A percentile compares a stretch with the other conserved stretches of the same genome.
phyloP scores from a whole-genome alignment of 2,797 vertebrate species.

The Myiotriccus ornatus region DNA sequence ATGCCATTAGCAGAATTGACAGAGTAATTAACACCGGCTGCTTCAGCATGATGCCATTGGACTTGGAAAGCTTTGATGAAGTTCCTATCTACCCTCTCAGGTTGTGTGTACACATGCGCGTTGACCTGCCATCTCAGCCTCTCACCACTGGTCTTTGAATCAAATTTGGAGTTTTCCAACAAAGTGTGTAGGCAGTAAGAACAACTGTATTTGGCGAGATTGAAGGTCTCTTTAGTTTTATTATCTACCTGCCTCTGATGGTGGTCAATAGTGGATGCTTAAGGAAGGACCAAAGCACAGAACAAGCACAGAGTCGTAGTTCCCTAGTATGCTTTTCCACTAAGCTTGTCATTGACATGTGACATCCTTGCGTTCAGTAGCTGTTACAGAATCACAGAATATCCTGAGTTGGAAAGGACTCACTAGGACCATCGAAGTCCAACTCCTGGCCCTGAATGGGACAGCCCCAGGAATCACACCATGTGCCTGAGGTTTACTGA shows the following conservation, averaged over 20 bases:
- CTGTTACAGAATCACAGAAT: neutral
- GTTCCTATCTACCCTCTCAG: neutral
- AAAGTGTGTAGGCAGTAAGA: neutral
- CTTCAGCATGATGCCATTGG: neutral
- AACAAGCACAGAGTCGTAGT: fast-evolving
- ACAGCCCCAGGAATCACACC: neutral
- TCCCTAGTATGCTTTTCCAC: neutral
- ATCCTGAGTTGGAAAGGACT: neutral
- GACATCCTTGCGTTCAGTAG: neutral
- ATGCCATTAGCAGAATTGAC: neutral
- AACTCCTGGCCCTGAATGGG: neutral
- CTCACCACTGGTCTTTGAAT: neutral
- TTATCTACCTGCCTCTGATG: neutral
- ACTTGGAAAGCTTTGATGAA: neutral
- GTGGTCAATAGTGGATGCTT: neutral
- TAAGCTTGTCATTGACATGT: neutral
- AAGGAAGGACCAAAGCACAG: neutral
- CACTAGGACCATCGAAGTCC: neutral
- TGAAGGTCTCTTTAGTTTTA: neutral
- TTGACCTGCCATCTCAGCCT: neutral
- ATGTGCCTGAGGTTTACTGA: neutral
- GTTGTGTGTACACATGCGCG: fast-evolving
- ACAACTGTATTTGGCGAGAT: neutral
- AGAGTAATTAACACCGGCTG: neutral
- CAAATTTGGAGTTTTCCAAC: neutral